These are phyloP conservation scores for Erpobdella octoculata DNA, from an alignment of 2,888 invertebrate species.

Conservation along the genomic window DNA sequence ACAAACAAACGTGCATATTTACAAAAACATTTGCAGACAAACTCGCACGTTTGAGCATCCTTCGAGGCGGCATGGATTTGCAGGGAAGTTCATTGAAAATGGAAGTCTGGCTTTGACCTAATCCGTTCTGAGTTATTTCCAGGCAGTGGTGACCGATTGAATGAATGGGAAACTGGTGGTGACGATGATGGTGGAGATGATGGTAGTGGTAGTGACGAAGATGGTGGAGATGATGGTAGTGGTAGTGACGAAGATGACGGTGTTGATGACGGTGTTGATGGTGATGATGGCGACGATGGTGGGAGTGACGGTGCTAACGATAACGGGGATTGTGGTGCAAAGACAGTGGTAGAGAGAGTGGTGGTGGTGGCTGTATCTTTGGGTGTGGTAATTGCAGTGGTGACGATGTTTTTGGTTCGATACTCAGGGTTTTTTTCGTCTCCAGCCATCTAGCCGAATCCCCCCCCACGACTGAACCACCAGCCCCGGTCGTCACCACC, in stretches of 20 bases:
- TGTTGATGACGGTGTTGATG: not conserved
- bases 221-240: not conserved
- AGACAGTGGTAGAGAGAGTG: no score
- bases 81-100: not conserved
- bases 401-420: not conserved
- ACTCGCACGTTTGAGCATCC: no score
- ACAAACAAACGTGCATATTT: not conserved
- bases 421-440: not conserved
- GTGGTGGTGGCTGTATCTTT: no score
- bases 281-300: not conserved
- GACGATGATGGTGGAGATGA: not conserved
- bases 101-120: not conserved
- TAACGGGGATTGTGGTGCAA: not conserved
- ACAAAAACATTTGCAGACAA: not conserved
- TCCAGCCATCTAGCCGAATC: not conserved
- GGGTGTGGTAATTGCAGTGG: no score
- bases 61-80: no score
- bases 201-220: not conserved
- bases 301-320: not conserved
- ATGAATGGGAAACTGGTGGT: not conserved
- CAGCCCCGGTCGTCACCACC: not conserved
- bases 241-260: slow-evolving; percentile 6
- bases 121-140: not conserved
- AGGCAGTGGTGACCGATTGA: not conserved
- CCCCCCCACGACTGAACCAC: not conserved